Conservation (phyloP, 2,888 invertebrate species). For the Ichneumoninae sp. region DNA sequence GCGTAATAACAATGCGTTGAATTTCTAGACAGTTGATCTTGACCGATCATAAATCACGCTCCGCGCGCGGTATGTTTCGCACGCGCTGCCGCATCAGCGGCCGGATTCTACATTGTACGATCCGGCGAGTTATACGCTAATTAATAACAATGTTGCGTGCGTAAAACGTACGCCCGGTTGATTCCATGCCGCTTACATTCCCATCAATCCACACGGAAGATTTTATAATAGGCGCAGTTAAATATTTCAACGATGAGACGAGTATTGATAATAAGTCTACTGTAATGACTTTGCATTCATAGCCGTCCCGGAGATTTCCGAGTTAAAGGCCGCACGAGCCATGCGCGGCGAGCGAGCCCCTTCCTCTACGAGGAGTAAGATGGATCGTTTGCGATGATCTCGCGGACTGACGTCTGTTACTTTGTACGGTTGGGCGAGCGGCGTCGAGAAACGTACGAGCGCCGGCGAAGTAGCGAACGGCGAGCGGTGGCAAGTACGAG, state of each 20-base stretch:
- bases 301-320: background rate
- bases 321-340: background rate
- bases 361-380: slow-evolving; percentile 43
- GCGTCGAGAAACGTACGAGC: slow-evolving; percentile 34
- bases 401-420: slow-evolving; percentile 51
- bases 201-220: background rate
- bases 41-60: background rate
- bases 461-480: slow-evolving; percentile 14
- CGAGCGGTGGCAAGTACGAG: slow-evolving; percentile 38
- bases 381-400: slow-evolving; percentile 51
- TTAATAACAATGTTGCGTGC: slow-evolving; percentile 31
- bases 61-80: slow-evolving; percentile 12
- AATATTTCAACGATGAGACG: background rate
- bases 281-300: background rate
- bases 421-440: slow-evolving; percentile 36
- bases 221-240: background rate
- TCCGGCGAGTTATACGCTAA: background rate
- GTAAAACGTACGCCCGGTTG: background rate
- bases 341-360: background rate
- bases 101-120: slow-evolving; percentile 11
- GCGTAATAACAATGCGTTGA: background rate
- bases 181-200: background rate
- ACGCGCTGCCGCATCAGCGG: background rate
- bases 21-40: background rate
- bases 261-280: background rate